phyloP scores from a whole-genome alignment of 2,888 invertebrate genomes.

The Hirtodrosophila confusa region DNA sequence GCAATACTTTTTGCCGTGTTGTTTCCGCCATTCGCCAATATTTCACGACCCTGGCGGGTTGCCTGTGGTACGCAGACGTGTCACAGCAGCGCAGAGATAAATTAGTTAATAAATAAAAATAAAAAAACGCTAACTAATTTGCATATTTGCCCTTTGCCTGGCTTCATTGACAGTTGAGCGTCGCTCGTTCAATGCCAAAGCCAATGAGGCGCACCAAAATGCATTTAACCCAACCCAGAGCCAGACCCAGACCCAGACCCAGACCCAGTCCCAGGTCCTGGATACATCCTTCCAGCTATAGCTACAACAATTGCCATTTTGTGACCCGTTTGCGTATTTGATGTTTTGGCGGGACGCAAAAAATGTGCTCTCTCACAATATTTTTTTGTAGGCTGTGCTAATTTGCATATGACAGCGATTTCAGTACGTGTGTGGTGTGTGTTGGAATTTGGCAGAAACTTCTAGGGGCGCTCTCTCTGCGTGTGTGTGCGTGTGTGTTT shows the following conservation, averaged over 20 bases:
- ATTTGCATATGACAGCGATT: slow-evolving; percentile 72
- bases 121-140: slow-evolving; percentile 69
- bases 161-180: slow-evolving; percentile 68
- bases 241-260: slow-evolving; percentile 9
- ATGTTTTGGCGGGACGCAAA: slow-evolving; percentile 68
- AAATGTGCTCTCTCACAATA: slow-evolving; percentile 12
- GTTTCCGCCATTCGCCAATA: slow-evolving; percentile 65
- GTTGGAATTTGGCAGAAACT: slow-evolving; percentile 72
- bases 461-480: slow-evolving; percentile 20
- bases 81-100: slow-evolving; percentile 52
- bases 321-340: slow-evolving; percentile 61
- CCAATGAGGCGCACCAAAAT: slow-evolving; percentile 77
- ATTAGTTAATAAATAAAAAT: slow-evolving; percentile 77
- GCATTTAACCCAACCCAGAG: slow-evolving; percentile 56
- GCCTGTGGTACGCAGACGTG: slow-evolving; percentile 43
- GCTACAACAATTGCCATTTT: slow-evolving; percentile 67
- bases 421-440: slow-evolving; percentile 46
- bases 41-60: slow-evolving; percentile 68
- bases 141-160: slow-evolving; percentile 77
- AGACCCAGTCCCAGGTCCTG: slow-evolving; percentile 16
- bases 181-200: slow-evolving; percentile 50
- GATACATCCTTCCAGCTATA: slow-evolving; percentile 12
- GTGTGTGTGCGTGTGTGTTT: slow-evolving; percentile 40
- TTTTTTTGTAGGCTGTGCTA: slow-evolving; percentile 55
- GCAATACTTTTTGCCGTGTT: slow-evolving; percentile 61